Conservation (phyloP, 92 coral and sea anemone genomes). For the Epizoanthus fatuus region DNA sequence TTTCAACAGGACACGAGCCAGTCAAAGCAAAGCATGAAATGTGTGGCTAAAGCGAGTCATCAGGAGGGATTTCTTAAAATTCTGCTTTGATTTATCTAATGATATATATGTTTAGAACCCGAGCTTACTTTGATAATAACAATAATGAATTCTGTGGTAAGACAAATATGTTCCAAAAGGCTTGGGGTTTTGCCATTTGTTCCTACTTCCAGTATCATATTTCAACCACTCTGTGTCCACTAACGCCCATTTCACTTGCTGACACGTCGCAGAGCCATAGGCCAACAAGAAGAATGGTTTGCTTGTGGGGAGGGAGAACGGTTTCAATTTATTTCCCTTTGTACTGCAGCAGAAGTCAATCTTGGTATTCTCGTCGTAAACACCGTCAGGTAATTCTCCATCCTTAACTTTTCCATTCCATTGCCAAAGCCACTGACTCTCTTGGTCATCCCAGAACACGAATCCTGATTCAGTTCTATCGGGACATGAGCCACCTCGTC, state of each 20-base stretch:
- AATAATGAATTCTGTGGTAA: slow-evolving; percentile 56
- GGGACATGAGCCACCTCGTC: slow-evolving; percentile 10
- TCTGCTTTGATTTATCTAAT: no score
- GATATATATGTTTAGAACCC: no score
- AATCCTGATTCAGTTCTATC: slow-evolving; percentile 6
- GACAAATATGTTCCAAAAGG: slow-evolving; percentile 49
- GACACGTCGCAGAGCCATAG: slow-evolving; percentile 66
- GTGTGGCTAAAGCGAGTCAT: no score
- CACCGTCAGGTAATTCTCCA: slow-evolving; percentile 54
- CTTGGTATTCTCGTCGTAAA: slow-evolving; percentile 20
- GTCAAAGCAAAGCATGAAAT: no score
- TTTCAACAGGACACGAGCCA: no score
- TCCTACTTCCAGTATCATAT: slow-evolving; percentile 18
- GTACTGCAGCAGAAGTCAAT: slow-evolving; percentile 64
- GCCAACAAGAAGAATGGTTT: slow-evolving; percentile 74
- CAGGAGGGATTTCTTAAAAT: no score
- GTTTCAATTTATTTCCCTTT: slow-evolving; percentile 38
- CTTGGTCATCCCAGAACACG: slow-evolving; percentile 62
- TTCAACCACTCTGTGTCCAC: slow-evolving; percentile 65
- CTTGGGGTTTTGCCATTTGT: slow-evolving; percentile 34
- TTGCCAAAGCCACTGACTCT: slow-evolving; percentile 36
- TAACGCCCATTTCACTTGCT: slow-evolving; percentile 75
- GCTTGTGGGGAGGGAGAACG: slow-evolving; percentile 61
- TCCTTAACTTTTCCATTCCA: no score
- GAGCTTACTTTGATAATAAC: slow-evolving; percentile 56